These are phyloP conservation scores for Natrix natrix DNA, from an alignment of 2,797 vertebrate genomes.

Conservation along the genomic window DNA sequence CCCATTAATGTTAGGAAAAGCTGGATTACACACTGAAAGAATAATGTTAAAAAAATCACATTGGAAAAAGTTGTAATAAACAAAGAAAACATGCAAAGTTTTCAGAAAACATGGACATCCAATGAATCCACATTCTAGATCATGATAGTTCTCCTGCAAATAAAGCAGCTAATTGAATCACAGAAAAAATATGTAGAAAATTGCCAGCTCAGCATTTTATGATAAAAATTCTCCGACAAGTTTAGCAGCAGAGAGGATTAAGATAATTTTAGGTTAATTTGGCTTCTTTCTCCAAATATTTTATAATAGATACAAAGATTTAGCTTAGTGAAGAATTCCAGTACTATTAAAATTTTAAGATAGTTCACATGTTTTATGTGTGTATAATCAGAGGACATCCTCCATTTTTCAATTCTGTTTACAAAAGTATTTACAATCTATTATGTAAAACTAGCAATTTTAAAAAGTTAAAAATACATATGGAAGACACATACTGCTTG, in stretches of 20 bases:
- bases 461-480: background rate
- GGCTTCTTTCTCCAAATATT: background rate
- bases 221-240: background rate
- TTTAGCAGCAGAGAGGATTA: background rate
- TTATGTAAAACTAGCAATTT: background rate
- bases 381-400: background rate
- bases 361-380: background rate
- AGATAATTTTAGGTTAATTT: background rate
- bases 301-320: background rate
- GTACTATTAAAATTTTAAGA: background rate
- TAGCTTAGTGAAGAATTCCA: background rate
- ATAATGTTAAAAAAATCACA: constrained; percentile 80
- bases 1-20: constrained; percentile 92
- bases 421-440: background rate
- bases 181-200: constrained; percentile 85
- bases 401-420: background rate
- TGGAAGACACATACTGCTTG: background rate
- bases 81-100: constrained; percentile 82
- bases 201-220: background rate
- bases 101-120: constrained; percentile 78
- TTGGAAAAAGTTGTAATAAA: constrained; percentile 80
- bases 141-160: constrained; percentile 90
- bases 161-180: constrained; percentile 89
- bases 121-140: constrained; percentile 90
- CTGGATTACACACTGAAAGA: constrained; percentile 92